These are phyloP conservation scores for Leptodactylus fuscus DNA, from an alignment of 2,113 vertebrate species.

Conservation along the genomic window DNA sequence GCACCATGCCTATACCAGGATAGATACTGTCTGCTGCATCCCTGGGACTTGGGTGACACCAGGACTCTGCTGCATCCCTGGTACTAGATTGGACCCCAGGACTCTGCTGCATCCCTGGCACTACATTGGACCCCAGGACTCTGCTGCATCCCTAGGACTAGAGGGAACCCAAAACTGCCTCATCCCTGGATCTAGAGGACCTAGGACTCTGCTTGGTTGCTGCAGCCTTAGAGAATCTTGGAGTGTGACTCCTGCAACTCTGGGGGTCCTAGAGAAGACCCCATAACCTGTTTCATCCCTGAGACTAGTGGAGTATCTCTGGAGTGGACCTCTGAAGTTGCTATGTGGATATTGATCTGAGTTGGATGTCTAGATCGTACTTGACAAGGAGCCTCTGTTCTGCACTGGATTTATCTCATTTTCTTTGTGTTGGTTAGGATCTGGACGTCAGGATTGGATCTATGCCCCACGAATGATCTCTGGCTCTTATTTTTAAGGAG, in stretches of 20 bases:
- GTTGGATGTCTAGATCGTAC: neutral
- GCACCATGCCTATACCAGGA: conserved; percentile 5
- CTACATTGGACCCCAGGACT: neutral
- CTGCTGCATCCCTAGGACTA: neutral
- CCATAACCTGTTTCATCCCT: neutral
- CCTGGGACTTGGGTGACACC: neutral
- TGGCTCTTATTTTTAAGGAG: neutral
- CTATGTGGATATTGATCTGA: neutral
- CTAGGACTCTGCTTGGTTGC: neutral
- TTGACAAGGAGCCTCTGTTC: neutral
- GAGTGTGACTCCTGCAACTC: neutral
- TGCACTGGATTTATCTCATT: neutral
- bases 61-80: neutral
- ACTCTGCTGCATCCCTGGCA: neutral
- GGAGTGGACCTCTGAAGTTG: too few relatives aligned
- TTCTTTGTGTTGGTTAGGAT: conserved; percentile 10
- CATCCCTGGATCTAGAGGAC: neutral
- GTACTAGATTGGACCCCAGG: neutral
- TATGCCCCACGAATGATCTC: neutral
- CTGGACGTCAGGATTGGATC: neutral
- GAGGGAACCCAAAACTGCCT: neutral
- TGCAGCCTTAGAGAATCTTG: neutral
- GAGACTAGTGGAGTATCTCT: neutral
- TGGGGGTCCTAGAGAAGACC: neutral
- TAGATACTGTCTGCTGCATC: neutral